Evolutionary conservation across 2,888 invertebrate species (phyloP).

Genomic region (Tinea trinotella): DNA sequence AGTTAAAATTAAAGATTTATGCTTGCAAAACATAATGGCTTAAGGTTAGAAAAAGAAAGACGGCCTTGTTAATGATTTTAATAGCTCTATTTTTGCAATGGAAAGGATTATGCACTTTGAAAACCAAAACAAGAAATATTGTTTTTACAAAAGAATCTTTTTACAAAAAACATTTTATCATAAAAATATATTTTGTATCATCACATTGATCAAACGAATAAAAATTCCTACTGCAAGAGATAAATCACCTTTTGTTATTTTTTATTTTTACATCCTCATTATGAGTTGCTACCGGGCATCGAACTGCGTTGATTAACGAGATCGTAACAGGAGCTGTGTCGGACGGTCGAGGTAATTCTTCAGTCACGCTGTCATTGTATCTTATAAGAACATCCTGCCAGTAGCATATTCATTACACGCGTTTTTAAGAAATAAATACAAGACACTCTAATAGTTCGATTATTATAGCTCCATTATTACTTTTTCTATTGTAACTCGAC

Average conservation of each 20-base stretch:
- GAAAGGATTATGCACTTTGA: no score
- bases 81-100: no score
- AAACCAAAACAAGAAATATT: no score
- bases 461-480: not conserved
- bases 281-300: constrained; percentile 39
- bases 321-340: constrained; percentile 34
- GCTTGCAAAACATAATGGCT: not conserved
- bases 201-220: no score
- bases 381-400: constrained; percentile 6
- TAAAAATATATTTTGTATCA: no score
- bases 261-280: constrained; percentile 31
- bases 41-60: not conserved
- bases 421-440: no score
- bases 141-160: no score
- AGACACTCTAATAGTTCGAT: not conserved
- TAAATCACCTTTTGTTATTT: not conserved
- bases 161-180: no score
- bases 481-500: no score
- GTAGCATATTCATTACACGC: not conserved
- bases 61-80: no score
- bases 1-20: not conserved
- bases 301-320: constrained; percentile 3
- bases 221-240: no score
- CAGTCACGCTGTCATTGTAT: constrained; percentile 10
- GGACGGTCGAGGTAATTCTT: constrained; percentile 13